phyloP scores from a whole-genome alignment of 2,113 vertebrate species.

The Austrofundulus limnaeus region DNA sequence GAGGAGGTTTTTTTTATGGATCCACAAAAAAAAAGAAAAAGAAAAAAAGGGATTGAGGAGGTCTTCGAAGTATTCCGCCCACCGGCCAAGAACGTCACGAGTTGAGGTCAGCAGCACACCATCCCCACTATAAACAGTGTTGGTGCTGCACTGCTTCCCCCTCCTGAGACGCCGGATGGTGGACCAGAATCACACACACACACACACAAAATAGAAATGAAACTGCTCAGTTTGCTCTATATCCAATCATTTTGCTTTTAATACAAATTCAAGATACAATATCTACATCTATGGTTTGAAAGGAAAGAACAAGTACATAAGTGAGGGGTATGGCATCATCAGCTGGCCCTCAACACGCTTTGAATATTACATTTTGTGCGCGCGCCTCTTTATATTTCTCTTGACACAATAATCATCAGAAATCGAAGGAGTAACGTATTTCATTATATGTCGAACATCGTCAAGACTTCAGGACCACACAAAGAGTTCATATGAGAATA shows the following conservation, averaged over 20 bases:
- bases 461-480: constrained; percentile 74
- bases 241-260: constrained; percentile 92
- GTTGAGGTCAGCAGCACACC: too few species aligned
- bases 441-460: constrained; percentile 73
- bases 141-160: too few species aligned
- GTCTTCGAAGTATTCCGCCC: too few species aligned
- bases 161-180: too few species aligned
- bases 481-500: constrained; percentile 71
- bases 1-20: too few species aligned
- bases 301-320: constrained; percentile 76
- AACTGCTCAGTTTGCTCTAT: constrained; percentile 59
- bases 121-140: too few species aligned
- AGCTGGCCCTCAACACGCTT: constrained; percentile 68
- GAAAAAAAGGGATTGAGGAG: too few species aligned
- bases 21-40: too few species aligned
- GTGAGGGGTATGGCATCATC: constrained; percentile 64
- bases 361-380: constrained; percentile 53
- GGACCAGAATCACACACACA: too few species aligned
- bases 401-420: constrained; percentile 73
- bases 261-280: constrained; percentile 95
- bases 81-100: too few species aligned
- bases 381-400: constrained; percentile 63
- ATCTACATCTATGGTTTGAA: constrained; percentile 91
- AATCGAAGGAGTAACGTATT: constrained; percentile 75
- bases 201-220: constrained; percentile 31